These are phyloP conservation scores for Chondrilla cf. caribensis DNA, from an alignment of 37 sponge, comb jelly and placozoan genomes.

Conservation along the genomic window DNA sequence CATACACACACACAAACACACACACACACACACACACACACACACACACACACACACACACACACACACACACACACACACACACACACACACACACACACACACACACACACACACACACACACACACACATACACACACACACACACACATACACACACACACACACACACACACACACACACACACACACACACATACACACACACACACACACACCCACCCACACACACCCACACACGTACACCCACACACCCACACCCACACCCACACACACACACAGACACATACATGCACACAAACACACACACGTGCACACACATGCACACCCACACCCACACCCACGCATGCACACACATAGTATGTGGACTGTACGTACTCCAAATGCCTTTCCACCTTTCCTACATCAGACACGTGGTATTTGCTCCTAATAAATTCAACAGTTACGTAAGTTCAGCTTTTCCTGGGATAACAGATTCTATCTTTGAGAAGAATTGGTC, in stretches of 20 bases:
- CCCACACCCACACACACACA: conserved; percentile 6
- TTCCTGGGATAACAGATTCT: too few species aligned
- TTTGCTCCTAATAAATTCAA: too few species aligned
- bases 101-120: conserved; percentile 8
- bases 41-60: not conserved
- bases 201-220: conserved; percentile 26
- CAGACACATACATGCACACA: not conserved
- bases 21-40: not conserved
- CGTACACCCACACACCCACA: conserved; percentile 22
- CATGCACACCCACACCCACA: conserved; percentile 17
- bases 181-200: conserved; percentile 26
- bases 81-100: conserved; percentile 11
- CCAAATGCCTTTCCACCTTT: too few species aligned
- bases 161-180: conserved; percentile 30
- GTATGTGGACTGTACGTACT: too few species aligned
- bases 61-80: conserved; percentile 11
- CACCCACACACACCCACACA: conserved; percentile 30
- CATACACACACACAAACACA: not conserved
- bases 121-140: not conserved
- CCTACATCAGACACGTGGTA: too few species aligned
- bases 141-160: conserved; percentile 13
- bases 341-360: conserved; percentile 11
- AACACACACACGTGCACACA: conserved; percentile 4
- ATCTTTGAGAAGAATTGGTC: too few species aligned
- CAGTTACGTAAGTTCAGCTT: too few species aligned